Evolutionary conservation across 2,888 invertebrate species (phyloP).

Genomic region (Agelastica alni): DNA sequence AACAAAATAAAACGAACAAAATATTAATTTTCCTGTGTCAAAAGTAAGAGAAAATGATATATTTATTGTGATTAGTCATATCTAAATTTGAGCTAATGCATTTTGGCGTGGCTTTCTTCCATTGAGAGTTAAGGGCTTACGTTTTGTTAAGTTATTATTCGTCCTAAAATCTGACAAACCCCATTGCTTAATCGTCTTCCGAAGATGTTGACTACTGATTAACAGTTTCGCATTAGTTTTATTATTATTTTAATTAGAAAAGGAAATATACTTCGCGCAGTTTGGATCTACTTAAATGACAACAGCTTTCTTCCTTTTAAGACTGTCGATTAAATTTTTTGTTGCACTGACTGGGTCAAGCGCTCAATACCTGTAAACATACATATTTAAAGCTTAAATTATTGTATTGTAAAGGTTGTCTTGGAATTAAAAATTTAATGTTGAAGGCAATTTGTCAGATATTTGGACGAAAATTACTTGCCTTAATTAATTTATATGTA

Average conservation of each 20-base stretch:
- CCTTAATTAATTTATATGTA: constrained; percentile 44
- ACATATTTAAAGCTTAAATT: no score
- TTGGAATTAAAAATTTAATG: no score
- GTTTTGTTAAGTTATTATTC: constrained; percentile 11
- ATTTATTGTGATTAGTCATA: constrained; percentile 49
- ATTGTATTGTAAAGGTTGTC: no score
- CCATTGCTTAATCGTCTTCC: background rate
- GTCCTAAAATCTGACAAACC: background rate
- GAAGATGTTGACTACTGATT: no score
- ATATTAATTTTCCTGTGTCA: background rate
- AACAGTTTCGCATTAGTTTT: no score
- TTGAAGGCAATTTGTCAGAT: background rate
- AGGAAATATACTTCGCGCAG: no score
- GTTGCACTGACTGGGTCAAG: no score
- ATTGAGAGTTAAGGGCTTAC: constrained; percentile 31
- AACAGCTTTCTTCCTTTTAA: no score
- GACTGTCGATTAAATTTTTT: no score
- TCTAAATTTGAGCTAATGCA: constrained; percentile 39
- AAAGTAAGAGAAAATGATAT: constrained; percentile 26
- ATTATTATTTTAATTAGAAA: no score
- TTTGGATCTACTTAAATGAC: no score
- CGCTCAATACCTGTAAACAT: no score
- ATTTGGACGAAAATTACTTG: background rate
- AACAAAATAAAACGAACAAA: background rate
- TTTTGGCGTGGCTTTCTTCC: constrained; percentile 32